Percentiles rank a stretch among this genome's conserved stretches.
These are phyloP conservation scores for Taurulus bubalis DNA, from an alignment of 2,113 vertebrate species.

Conservation along the genomic window DNA sequence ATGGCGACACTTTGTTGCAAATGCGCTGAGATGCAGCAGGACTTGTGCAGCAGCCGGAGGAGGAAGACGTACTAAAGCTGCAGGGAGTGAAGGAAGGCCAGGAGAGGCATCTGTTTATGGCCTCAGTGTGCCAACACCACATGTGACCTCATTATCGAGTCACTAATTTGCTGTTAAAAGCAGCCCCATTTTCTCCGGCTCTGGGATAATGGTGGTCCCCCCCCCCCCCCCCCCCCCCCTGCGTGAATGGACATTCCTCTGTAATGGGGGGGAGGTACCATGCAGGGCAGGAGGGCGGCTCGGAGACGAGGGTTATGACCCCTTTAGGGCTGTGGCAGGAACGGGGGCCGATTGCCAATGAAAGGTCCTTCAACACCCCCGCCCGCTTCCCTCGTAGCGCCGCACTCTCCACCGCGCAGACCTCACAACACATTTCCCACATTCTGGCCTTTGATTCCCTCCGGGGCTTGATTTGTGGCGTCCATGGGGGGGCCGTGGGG, in stretches of 20 bases:
- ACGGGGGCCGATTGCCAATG: slow-evolving; percentile 73
- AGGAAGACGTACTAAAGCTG: slow-evolving; percentile 48
- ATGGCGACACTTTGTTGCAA: slow-evolving; percentile 12
- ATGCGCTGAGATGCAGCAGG: slow-evolving; percentile 34
- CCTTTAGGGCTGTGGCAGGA: slow-evolving; percentile 73
- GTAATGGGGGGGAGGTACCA: slow-evolving; percentile 77
- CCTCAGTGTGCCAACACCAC: slow-evolving; percentile 69
- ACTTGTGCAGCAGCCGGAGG: slow-evolving; percentile 16
- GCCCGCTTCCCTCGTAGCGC: slow-evolving; percentile 12
- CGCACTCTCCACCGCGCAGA: slow-evolving; percentile 49
- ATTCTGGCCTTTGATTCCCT: slow-evolving; percentile 94
- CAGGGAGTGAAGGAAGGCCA: slow-evolving; percentile 43
- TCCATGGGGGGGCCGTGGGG: slow-evolving; percentile 85
- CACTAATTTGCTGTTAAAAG: slow-evolving; percentile 85
- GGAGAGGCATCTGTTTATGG: slow-evolving; percentile 73
- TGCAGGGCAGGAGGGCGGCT: slow-evolving; percentile 55
- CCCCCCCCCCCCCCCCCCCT: slow-evolving; percentile 24
- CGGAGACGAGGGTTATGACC: slow-evolving; percentile 74
- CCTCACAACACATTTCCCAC: slow-evolving; percentile 85
- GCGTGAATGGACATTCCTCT: slow-evolving; percentile 84
- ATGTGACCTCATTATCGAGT: slow-evolving; percentile 81
- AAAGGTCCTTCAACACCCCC: slow-evolving; percentile 59
- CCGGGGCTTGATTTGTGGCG: slow-evolving; percentile 89
- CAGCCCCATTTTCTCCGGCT: slow-evolving; percentile 75
- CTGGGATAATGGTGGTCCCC: slow-evolving; percentile 74